Conservation (phyloP, 2,113 vertebrate genomes). For the Halcyon malimbica region DNA sequence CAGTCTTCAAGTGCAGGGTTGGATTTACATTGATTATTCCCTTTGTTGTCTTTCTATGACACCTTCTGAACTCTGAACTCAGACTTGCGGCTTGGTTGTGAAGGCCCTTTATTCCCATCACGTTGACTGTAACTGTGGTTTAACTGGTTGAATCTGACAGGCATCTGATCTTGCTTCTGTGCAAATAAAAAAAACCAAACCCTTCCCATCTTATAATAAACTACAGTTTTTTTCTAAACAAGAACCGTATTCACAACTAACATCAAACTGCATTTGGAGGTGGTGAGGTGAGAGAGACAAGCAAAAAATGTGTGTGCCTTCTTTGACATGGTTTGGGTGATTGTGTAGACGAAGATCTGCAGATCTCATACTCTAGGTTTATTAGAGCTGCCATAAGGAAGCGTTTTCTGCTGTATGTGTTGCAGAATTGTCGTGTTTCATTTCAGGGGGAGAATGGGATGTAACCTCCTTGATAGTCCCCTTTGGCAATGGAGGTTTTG, state of each 20-base stretch:
- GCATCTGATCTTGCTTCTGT: background rate
- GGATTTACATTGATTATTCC: slow-evolving; percentile 14
- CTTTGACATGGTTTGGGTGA: background rate
- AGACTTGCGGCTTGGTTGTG: background rate
- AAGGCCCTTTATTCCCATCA: background rate
- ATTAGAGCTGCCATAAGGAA: background rate
- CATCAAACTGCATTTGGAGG: background rate
- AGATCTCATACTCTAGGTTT: background rate
- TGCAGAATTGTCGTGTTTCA: background rate
- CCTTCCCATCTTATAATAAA: background rate
- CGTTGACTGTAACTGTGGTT: background rate
- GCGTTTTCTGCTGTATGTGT: background rate
- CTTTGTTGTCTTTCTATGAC: background rate
- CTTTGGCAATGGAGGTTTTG: background rate
- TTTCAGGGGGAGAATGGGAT: background rate
- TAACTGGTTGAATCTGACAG: background rate
- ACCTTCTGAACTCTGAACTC: background rate
- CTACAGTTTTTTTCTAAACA: background rate
- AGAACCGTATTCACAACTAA: background rate
- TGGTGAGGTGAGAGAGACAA: background rate
- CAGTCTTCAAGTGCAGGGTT: background rate
- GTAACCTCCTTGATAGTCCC: background rate
- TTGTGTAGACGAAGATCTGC: background rate
- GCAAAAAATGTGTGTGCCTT: fast-evolving
- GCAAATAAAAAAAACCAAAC: background rate